Conservation (phyloP, 2,113 vertebrate species). For the Jaculus jaculus region DNA sequence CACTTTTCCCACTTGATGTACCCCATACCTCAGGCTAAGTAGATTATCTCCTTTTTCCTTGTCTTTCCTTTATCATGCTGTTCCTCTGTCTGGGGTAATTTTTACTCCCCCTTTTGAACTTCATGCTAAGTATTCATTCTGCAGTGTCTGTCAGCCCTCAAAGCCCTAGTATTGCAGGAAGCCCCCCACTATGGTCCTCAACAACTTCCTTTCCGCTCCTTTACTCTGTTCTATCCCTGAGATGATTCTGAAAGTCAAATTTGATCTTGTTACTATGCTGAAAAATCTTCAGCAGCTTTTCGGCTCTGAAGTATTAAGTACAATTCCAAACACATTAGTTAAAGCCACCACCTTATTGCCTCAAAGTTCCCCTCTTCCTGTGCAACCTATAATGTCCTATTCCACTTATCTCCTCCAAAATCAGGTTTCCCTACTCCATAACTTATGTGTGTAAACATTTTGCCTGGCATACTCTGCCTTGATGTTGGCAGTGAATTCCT, state of each 20-base stretch:
- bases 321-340: background rate
- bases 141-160: background rate
- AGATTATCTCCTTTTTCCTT: background rate
- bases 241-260: background rate
- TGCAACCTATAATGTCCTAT: background rate
- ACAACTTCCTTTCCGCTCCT: too few species aligned
- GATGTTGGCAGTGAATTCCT: background rate
- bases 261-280: background rate
- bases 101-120: background rate
- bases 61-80: background rate
- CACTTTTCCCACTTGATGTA: background rate
- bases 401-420: background rate
- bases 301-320: background rate
- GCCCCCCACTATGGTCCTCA: background rate
- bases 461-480: background rate
- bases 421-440: background rate
- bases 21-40: background rate
- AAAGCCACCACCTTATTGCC: background rate
- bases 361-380: fast-evolving
- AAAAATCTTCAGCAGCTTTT: background rate
- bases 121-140: background rate
- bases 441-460: background rate
- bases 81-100: background rate
- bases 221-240: background rate
- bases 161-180: background rate